Base-by-base conservation (phyloP, 2,797 vertebrate species). In the Dendrocincla tyrannina region DNA sequence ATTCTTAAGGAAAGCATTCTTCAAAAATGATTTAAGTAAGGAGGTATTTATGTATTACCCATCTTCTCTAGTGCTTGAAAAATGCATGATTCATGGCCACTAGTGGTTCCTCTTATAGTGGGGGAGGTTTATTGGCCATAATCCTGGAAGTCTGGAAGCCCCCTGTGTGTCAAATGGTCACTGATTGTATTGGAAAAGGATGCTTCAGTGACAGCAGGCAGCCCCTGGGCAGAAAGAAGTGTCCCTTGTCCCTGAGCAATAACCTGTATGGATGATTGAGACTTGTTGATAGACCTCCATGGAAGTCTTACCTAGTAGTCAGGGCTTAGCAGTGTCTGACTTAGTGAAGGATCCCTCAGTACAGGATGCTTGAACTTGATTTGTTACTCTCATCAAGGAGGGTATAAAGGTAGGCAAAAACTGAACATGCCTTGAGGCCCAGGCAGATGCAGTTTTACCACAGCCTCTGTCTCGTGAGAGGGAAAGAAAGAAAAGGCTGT, bases 231-330 rank as follows among this genome's bases (percentile, higher is more conserved):
- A 87, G 83, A 68, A 89, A 83, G 85, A 74, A 11, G 37, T 53
- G 73, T 91, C 85, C 52, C 91, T 84, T 81, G 85, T 96, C 95
- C 87, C 87, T 56, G 39, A 97, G 83, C 87, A 95, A 92, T 95
- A 96, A 93, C 63, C 69, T 46, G 44, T 76, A 46, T 1, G 1
- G 94, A 86, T 94, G 94, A 96, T 82, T 94, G 94, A 96, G 76
- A 84, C 89, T 92, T 92, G 94, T 84, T 94, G 95, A 92, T 90
- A 76, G 93, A 96, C 58, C 50, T 93, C 79, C n/a, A 20, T 78
- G 58, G 52, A 88, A 96, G 84, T 55, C 84, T 70, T 88, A 46
- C 46, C 75, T 32, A 28, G 41, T 49, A 78, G 85, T 86, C 24
- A 30, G 76, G 49, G 52, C 52, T 89, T 76, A 50, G 70, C 58